A percentile compares a stretch with the other conserved stretches of the same genome.
phyloP scores from a whole-genome alignment of 2,888 invertebrate genomes.

The Trachelus tabidus region DNA sequence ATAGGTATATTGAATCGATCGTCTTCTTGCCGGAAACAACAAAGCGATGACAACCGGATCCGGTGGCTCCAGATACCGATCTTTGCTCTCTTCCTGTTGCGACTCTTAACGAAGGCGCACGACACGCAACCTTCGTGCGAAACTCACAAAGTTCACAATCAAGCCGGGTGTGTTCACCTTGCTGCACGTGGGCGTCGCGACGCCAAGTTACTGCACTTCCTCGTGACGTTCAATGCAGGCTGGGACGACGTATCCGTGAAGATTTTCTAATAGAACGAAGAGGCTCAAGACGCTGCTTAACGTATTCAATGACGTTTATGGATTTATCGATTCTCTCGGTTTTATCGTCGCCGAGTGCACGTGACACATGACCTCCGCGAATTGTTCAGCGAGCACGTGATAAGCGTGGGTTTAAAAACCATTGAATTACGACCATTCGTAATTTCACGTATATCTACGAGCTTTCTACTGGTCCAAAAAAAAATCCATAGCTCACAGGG shows the following conservation, averaged over 20 bases:
- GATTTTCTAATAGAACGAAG: neutral
- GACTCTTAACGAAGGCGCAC: neutral
- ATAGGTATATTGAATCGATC: neutral
- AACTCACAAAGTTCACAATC: neutral
- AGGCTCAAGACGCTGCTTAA: neutral
- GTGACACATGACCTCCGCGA: neutral
- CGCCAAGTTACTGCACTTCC: constrained; percentile 22
- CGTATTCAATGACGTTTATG: neutral
- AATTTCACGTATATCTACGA: neutral
- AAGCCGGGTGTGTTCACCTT: neutral
- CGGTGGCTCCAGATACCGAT: neutral
- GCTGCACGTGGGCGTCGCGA: constrained; percentile 26
- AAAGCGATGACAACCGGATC: neutral
- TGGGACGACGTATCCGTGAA: neutral
- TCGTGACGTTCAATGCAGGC: neutral
- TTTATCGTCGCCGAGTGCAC: neutral
- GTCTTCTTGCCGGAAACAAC: neutral
- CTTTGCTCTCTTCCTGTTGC: neutral
- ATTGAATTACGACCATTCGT: neutral
- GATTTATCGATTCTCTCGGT: neutral
- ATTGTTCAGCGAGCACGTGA: neutral
- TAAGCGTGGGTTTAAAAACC: neutral
- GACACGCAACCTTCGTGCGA: neutral
- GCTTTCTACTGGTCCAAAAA: neutral
- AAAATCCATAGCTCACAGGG: neutral